These are phyloP conservation scores for Drosophila rubida DNA, from an alignment of 2,888 invertebrate species.

Conservation along the genomic window DNA sequence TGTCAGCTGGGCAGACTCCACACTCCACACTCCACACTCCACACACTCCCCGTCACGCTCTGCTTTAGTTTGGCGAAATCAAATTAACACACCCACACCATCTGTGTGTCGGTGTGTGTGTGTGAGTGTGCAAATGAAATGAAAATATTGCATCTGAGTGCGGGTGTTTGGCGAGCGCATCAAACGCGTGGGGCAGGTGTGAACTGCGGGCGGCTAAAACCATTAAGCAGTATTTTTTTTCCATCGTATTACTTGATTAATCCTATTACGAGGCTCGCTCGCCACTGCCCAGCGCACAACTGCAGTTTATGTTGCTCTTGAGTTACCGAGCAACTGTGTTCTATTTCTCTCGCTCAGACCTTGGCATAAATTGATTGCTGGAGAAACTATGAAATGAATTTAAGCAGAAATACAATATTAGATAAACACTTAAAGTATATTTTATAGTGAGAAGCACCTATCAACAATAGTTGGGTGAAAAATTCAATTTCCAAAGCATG, in stretches of 20 bases:
- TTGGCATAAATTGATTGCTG: too few relatives aligned
- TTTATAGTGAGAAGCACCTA: too few relatives aligned
- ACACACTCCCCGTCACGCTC: background rate
- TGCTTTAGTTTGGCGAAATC: constrained; percentile 41
- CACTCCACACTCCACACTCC: too few relatives aligned
- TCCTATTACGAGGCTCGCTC: constrained; percentile 7
- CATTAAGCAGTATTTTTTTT: constrained; percentile 28
- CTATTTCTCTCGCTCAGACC: too few relatives aligned
- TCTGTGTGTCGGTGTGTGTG: too few relatives aligned
- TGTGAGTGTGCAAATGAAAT: constrained; percentile 22
- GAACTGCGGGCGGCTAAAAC: constrained; percentile 18
- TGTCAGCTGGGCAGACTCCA: constrained; percentile 23
- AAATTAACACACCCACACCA: constrained; percentile 34
- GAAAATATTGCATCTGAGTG: constrained; percentile 23
- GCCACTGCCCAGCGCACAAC: background rate
- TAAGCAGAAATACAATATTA: too few relatives aligned
- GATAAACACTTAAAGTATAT: too few relatives aligned
- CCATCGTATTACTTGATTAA: constrained; percentile 8
- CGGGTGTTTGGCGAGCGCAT: constrained; percentile 6
- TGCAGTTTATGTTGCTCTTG: constrained; percentile 2
- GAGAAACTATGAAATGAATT: too few relatives aligned
- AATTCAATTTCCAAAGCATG: too few relatives aligned
- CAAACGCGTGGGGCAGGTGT: constrained; percentile 8
- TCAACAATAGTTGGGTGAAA: too few relatives aligned
- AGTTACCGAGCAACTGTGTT: too few relatives aligned